Conservation (phyloP, 1,140 invertebrate species). For the Eurosta solidaginis region DNA sequence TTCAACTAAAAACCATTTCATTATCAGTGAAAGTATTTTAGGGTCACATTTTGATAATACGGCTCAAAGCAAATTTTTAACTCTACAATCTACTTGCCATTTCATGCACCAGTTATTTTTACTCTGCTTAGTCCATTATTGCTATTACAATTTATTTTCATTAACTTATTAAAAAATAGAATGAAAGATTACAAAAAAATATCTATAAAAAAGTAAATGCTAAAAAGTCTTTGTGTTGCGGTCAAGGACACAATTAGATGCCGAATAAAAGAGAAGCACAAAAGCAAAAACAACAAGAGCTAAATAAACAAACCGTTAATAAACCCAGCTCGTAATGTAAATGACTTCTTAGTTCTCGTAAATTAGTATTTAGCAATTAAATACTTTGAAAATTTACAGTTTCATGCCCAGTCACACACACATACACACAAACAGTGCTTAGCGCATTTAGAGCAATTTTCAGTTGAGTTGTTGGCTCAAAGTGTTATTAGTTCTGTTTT, state of each 20-base stretch:
- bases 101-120: neutral
- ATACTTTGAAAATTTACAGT: neutral
- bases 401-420: too few species aligned
- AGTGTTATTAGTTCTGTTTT: slow-evolving; percentile 7
- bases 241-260: neutral
- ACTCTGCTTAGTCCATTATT: neutral
- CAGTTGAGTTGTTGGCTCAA: neutral
- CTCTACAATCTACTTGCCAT: neutral
- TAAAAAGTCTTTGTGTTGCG: neutral
- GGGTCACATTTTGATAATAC: too few species aligned
- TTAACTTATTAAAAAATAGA: neutral
- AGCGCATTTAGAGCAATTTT: neutral
- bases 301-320: neutral
- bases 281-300: neutral
- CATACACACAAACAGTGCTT: too few species aligned
- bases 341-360: neutral
- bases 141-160: neutral
- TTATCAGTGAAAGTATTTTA: too few species aligned
- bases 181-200: neutral
- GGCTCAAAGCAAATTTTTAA: too few species aligned
- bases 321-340: neutral
- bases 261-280: neutral
- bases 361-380: slow-evolving; percentile 23
- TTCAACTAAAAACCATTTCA: too few species aligned
- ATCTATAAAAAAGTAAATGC: neutral